These are phyloP conservation scores for Steinernema khuongi DNA, from an alignment of 1,140 invertebrate species.

Conservation along the genomic window DNA sequence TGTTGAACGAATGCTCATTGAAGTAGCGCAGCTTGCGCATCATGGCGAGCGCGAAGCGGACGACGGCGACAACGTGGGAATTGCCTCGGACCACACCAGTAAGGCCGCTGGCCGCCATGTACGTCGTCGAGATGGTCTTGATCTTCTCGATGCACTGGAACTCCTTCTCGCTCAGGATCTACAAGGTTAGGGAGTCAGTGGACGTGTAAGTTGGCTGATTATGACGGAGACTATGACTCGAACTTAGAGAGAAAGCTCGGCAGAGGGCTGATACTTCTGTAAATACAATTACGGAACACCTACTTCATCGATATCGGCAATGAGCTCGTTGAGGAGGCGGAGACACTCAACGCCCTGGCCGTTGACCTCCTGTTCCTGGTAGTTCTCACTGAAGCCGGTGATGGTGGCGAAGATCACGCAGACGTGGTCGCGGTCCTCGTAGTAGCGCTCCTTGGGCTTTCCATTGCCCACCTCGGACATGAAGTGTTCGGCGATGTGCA, in stretches of 20 bases:
- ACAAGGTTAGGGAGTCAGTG: conserved; percentile 52
- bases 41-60: conserved; percentile 88
- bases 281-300: not conserved
- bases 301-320: conserved; percentile 89
- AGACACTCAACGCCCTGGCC: conserved; percentile 87
- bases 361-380: conserved; percentile 84
- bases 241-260: too few relatives aligned
- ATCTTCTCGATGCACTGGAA: conserved; percentile 89
- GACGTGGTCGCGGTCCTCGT: conserved; percentile 70
- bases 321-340: conserved; percentile 91
- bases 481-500: conserved; percentile 88
- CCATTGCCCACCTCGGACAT: conserved; percentile 60
- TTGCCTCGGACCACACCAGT: conserved; percentile 43
- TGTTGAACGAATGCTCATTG: conserved; percentile 83
- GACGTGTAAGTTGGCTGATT: not conserved
- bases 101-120: conserved; percentile 89
- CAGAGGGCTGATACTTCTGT: too few relatives aligned
- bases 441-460: conserved; percentile 39
- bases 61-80: conserved; percentile 68
- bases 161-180: conserved; percentile 74
- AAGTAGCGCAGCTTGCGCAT: conserved; percentile 45
- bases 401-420: conserved; percentile 88
- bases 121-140: conserved; percentile 89
- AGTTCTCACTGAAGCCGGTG: conserved; percentile 91
- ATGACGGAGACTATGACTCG: conserved; percentile 5